Evolutionary conservation across 2,113 vertebrate genomes (phyloP).

Genomic region (Sturnus vulgaris): DNA sequence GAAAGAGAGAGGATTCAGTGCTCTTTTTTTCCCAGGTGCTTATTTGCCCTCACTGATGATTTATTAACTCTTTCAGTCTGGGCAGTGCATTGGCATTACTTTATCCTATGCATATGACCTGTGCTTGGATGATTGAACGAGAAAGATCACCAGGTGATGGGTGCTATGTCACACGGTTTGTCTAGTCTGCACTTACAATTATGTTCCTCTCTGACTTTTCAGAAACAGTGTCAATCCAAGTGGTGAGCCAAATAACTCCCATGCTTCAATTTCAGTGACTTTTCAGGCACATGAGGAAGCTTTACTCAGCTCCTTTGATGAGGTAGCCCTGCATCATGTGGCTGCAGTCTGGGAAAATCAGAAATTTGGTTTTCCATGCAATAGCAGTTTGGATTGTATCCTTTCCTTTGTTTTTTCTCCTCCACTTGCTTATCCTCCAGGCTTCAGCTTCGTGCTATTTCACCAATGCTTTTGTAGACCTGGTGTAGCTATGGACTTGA

Average conservation of each 20-base stretch:
- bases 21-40: not conserved
- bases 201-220: not conserved
- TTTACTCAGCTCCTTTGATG: not conserved
- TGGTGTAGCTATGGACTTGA: not conserved
- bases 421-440: not conserved
- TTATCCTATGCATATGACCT: not conserved
- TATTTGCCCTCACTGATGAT: not conserved
- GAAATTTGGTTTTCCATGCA: not conserved
- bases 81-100: not conserved
- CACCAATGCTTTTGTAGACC: not conserved
- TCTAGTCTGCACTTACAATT: not conserved
- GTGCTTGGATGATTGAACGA: not conserved
- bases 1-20: not conserved
- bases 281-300: not conserved
- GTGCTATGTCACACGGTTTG: not conserved
- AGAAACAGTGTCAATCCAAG: not conserved
- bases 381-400: not conserved
- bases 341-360: not conserved
- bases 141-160: not conserved
- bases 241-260: not conserved
- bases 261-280: not conserved
- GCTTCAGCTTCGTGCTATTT: not conserved
- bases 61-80: not conserved
- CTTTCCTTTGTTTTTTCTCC: not conserved
- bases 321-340: not conserved